Evolutionary conservation across 2,888 invertebrate species (phyloP).

Genomic region (Tipula vernalis): DNA sequence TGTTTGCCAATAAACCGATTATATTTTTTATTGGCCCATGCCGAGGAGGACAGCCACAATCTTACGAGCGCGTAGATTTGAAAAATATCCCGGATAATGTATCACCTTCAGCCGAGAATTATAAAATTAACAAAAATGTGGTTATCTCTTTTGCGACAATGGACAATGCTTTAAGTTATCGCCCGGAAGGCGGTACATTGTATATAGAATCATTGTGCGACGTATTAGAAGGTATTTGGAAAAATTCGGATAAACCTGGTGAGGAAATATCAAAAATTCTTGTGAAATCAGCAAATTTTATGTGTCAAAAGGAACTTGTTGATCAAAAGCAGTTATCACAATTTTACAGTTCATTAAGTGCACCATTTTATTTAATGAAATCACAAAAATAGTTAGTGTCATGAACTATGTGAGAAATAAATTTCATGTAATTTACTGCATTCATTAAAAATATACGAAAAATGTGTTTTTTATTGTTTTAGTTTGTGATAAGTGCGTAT

Average conservation of each 20-base stretch:
- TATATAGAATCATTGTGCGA: background rate
- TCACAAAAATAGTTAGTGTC: background rate
- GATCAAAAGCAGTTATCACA: background rate
- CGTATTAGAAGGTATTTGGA: background rate
- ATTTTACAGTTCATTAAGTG: background rate
- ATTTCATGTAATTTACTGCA: too few species aligned
- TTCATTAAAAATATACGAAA: too few species aligned
- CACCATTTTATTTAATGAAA: background rate
- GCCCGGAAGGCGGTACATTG: background rate
- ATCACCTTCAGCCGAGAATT: too few species aligned
- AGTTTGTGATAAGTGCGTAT: too few species aligned
- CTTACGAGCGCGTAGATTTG: too few species aligned
- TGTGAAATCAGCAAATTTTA: background rate
- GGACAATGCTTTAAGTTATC: too few species aligned
- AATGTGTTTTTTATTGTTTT: too few species aligned
- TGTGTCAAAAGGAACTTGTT: background rate
- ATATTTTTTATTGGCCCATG: background rate
- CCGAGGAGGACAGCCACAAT: too few species aligned
- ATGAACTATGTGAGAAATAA: too few species aligned
- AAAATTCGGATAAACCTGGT: background rate
- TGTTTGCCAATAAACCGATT: background rate
- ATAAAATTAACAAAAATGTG: background rate
- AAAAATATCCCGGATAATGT: background rate
- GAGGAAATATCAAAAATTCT: background rate
- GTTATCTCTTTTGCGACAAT: background rate